A percentile compares a stretch with the other conserved stretches of the same genome.
phyloP scores from a whole-genome alignment of 2,888 invertebrate genomes.

The Drosophila parthenogenetica region DNA sequence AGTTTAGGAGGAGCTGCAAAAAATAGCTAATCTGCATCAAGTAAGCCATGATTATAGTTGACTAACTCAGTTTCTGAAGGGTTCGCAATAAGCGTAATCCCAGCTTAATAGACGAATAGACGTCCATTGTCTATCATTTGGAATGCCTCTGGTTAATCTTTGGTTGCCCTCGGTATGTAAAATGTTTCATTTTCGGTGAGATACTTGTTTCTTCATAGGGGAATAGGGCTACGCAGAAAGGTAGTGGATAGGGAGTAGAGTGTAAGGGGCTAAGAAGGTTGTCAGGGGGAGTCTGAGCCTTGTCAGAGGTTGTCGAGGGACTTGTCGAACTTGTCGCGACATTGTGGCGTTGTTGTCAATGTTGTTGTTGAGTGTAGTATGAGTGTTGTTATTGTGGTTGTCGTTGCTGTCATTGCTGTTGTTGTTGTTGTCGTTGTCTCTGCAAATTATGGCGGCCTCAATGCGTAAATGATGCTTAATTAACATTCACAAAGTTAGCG shows the following conservation, averaged over 20 bases:
- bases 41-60: neutral
- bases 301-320: conserved; percentile 45
- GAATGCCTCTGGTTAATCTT: conserved; percentile 36
- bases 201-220: neutral
- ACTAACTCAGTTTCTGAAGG: neutral
- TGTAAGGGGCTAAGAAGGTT: neutral
- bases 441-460: conserved; percentile 77
- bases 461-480: conserved; percentile 79
- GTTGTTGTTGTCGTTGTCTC: conserved; percentile 51
- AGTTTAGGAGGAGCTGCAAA: too few relatives aligned
- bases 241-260: neutral
- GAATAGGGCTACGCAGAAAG: neutral
- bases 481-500: conserved; percentile 68
- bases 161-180: conserved; percentile 36
- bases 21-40: neutral
- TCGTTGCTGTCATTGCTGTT: conserved; percentile 13
- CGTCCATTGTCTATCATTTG: neutral
- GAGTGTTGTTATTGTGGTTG: conserved; percentile 22
- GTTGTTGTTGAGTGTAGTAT: conserved; percentile 7
- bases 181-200: conserved; percentile 43
- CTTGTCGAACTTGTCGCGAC: conserved; percentile 77
- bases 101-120: conserved; percentile 8
- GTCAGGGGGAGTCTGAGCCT: conserved; percentile 5
- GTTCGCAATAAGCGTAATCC: conserved; percentile 4
- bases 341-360: conserved; percentile 59